Evolutionary conservation across 2,113 vertebrate genomes (phyloP).

Genomic region (Hippoglossus stenolepis): DNA sequence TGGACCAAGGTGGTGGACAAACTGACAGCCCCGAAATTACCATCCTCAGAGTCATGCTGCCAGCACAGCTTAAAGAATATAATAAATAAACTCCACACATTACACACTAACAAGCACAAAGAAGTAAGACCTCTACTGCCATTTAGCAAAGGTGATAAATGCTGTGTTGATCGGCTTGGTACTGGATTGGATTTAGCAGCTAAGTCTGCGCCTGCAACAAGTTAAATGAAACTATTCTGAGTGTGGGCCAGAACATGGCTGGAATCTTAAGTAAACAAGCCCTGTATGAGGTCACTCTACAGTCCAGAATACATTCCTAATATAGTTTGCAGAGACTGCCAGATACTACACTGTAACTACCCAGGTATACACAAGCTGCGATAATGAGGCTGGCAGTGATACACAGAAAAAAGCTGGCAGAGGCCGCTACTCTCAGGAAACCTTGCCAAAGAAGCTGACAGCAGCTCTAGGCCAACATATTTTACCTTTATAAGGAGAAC

Average conservation of each 20-base stretch:
- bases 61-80: not conserved
- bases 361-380: conserved; percentile 62
- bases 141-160: conserved; percentile 17
- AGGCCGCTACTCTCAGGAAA: conserved; percentile 38
- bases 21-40: not conserved
- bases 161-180: conserved; percentile 10
- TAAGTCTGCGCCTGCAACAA: conserved; percentile 11
- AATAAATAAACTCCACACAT: not conserved
- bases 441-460: conserved; percentile 56
- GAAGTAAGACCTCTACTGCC: conserved; percentile 2
- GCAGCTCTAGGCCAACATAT: conserved; percentile 70
- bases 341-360: conserved; percentile 51
- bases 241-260: conserved; percentile 32
- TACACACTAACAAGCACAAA: conserved; percentile 2
- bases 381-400: conserved; percentile 68
- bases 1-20: not conserved
- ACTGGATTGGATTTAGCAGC: conserved; percentile 5
- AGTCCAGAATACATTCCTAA: conserved; percentile 52
- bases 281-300: conserved; percentile 47
- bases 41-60: not conserved
- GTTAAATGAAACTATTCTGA: conserved; percentile 18
- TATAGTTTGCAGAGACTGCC: conserved; percentile 54
- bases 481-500: conserved; percentile 84
- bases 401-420: conserved; percentile 62
- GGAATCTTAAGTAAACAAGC: conserved; percentile 52